Conservation (phyloP, 1,140 invertebrate genomes). For the Megalopta genalis region DNA sequence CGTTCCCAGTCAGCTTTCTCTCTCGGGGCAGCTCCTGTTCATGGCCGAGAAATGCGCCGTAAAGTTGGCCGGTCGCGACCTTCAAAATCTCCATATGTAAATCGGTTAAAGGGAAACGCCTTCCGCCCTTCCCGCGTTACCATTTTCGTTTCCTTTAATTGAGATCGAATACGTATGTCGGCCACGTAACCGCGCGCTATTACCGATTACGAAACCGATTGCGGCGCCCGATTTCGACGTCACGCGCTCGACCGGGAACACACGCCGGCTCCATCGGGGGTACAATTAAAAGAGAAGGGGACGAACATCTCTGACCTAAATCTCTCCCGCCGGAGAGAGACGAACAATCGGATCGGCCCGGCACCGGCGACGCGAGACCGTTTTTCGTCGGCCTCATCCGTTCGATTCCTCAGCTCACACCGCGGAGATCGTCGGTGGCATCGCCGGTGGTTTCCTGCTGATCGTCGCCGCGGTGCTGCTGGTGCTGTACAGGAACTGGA, state of each 20-base stretch:
- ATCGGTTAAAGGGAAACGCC: neutral
- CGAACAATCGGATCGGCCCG: neutral
- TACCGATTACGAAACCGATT: conserved; percentile 32
- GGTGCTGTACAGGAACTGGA: conserved; percentile 93
- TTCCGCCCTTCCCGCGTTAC: conserved; percentile 18
- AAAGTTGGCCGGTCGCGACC: conserved; percentile 5
- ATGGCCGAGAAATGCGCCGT: neutral
- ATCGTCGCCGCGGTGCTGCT: conserved; percentile 85
- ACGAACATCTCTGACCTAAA: conserved; percentile 26
- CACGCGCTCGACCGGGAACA: neutral
- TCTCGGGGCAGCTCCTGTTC: too few relatives aligned
- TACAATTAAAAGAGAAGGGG: conserved; percentile 24
- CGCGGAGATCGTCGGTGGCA: conserved; percentile 88
- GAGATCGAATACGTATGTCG: conserved; percentile 33
- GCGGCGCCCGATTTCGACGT: conserved; percentile 29
- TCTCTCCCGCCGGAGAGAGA: neutral
- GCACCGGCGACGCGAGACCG: too few relatives aligned
- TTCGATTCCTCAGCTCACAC: conserved; percentile 83
- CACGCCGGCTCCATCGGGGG: neutral
- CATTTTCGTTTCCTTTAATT: conserved; percentile 42
- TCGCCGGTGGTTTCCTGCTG: conserved; percentile 87
- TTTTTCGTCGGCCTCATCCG: neutral
- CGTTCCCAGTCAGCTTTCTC: conserved; percentile 27
- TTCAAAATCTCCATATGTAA: conserved; percentile 41
- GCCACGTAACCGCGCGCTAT: conserved; percentile 28